Base-by-base conservation (phyloP, 1,140 invertebrate species). In the Philaenus spumarius region DNA sequence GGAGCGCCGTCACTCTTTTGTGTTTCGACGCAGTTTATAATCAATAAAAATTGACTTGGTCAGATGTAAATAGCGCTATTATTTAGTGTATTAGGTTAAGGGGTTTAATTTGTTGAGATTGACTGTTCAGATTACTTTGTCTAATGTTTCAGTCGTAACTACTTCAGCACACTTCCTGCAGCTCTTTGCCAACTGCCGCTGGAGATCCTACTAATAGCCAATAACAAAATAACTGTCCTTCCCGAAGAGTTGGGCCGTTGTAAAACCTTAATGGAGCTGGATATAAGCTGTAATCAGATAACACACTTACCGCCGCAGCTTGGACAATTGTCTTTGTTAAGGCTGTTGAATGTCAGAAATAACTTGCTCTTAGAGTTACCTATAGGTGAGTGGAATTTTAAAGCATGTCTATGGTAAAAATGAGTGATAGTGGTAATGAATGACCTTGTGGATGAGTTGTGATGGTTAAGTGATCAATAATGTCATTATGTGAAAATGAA, bases 261-360 rank as follows among this genome's bases (percentile, higher is more conserved):
- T 79, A 81, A 84, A 45, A 77, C 81, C 24, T 75, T 96, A 45
- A 89, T 89, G 26, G 91, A 95, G 74, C 75, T 96, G 66, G 93
- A 96, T 75, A 92, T 88, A 9, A 92, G 90, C 24, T 93, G 90
- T 71, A 97, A 97, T 79, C 88, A 94, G 75, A 82, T 96, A 50
- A 82, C 87, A 5, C 87, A 87, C 67, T 77, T 96, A 58, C 94
- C 93, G 0, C 82, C 87, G 55, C 84, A 90, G 54, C 80, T 96
- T 55, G 90, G 90, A 7, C 89, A 94, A 67, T 79, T 95, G 48
- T 74, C 80, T 42, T 80, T 81, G 3, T 76, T 94, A 17, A 78
- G 85, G 64, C 81, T 82, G 26, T 77, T 97, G 1, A 88, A 92
- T 67, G 72, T 95, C 58, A 81, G 91, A 59, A 86, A 85, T 69